Evolutionary conservation across 1,140 invertebrate genomes (phyloP), one percentile per base, ranked within the genome.

Genomic region (Bombus vancouverensis): DNA sequence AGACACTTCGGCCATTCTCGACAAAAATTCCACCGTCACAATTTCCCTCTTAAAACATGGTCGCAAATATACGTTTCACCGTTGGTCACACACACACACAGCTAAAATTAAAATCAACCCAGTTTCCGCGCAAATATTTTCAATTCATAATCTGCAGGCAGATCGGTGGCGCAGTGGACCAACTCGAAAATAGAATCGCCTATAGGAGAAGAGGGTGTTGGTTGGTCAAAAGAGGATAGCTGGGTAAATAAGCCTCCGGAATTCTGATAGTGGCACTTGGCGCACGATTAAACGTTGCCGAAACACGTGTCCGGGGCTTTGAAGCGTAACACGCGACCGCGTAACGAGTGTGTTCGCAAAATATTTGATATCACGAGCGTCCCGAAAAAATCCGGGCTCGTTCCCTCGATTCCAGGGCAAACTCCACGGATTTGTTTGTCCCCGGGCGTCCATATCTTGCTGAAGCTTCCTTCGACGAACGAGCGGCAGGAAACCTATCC

Each of bases 261-360:
- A 66, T 81, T 68, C 53, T 74, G 59, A 73, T 66, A 18, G 59
- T 42, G 74, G 22, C 65, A 79, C 73, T 81, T 79, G 57, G 68
- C n/a, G 42, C 37, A 22, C 75, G 71, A 75, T 85, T 74, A 79
- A 80, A 79, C 57, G 25, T 2, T 10, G 37, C 25, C 4, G 37
- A 57, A 73, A 81, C 57, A 39, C 57, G 44, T 84, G 75, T 80
- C 44, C 72, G 28, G 59, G 57, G 79, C 44, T 86, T 86, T 57
- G 32, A 79, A 59, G 65, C 70, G 81, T 59, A 65, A 76, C 70
- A 82, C 6, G 72, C 65, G 80, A 28, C 34, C 75, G 42, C 70
- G 80, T 90, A 90, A 90, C 88, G 89, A 89, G 83, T 68, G 80
- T 80, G 88, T 81, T 88, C 75, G 39, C 57, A 83, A 91, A 91